These are phyloP conservation scores for Nipponacmea schrenckii DNA, from an alignment of 2,888 invertebrate species.

Conservation along the genomic window DNA sequence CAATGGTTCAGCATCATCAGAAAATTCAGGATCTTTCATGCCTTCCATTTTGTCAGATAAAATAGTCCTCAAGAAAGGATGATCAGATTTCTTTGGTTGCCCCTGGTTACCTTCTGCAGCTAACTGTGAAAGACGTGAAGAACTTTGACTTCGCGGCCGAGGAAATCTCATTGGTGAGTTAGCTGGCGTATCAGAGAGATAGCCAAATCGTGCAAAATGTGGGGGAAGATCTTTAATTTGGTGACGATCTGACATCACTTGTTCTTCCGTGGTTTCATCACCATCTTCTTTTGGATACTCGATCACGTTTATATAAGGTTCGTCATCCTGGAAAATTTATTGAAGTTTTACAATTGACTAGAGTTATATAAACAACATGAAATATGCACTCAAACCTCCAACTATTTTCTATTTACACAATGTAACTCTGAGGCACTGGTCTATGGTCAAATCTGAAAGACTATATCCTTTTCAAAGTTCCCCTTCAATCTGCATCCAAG, in stretches of 20 bases:
- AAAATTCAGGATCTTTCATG: neutral
- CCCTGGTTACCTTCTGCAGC: neutral
- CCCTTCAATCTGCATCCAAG: too few species aligned
- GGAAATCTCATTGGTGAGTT: constrained; percentile 1
- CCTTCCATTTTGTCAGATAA: neutral
- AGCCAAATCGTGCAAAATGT: neutral
- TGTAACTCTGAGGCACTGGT: too few species aligned
- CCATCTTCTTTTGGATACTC: neutral
- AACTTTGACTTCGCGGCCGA: neutral
- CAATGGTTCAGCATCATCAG: neutral
- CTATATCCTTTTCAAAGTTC: too few species aligned
- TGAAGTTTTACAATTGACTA: too few species aligned
- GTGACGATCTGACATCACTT: neutral
- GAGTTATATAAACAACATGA: too few species aligned
- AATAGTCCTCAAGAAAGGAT: neutral
- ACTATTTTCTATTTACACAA: too few species aligned
- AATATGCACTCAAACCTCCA: too few species aligned
- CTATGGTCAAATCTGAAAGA: too few species aligned
- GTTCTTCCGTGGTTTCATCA: neutral
- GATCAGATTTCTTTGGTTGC: neutral
- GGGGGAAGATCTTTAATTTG: constrained; percentile 1
- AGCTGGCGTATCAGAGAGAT: neutral
- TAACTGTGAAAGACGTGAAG: neutral
- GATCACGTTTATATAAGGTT: neutral
- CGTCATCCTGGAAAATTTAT: neutral